Percentiles rank a stretch among this genome's conserved stretches.
Evolutionary conservation across 2,888 invertebrate genomes (phyloP).

Genomic region (Pachydiplax longipennis): DNA sequence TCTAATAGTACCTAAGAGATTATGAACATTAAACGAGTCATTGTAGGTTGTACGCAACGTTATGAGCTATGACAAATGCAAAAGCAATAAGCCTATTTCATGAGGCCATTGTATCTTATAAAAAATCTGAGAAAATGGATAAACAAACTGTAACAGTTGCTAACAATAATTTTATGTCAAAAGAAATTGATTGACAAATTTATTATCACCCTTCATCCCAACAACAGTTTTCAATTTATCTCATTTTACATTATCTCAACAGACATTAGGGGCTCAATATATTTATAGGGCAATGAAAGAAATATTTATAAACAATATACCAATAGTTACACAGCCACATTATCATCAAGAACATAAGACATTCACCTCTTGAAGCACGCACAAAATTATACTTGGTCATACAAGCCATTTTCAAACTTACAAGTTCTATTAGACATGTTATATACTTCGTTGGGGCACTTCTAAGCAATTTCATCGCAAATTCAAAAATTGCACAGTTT

Average conservation of each 20-base stretch:
- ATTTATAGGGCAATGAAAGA: constrained; percentile 12
- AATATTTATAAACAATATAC: constrained; percentile 38
- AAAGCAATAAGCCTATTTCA: neutral
- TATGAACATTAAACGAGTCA: no score
- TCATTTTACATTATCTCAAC: constrained; percentile 49
- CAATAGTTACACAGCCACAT: constrained; percentile 25
- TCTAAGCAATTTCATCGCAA: neutral
- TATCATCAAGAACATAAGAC: constrained; percentile 15
- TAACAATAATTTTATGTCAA: neutral
- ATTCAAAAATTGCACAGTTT: neutral
- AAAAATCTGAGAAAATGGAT: neutral
- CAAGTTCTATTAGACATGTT: neutral
- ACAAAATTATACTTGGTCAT: constrained; percentile 4
- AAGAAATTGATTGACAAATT: constrained; percentile 24
- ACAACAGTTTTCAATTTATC: constrained; percentile 49
- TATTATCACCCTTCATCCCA: constrained; percentile 39
- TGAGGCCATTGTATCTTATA: neutral
- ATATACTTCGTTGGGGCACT: neutral
- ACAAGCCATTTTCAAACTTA: neutral
- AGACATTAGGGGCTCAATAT: constrained; percentile 46
- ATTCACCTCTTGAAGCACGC: constrained; percentile 25
- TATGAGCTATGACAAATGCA: no score
- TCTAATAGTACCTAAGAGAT: neutral
- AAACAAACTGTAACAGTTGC: neutral
- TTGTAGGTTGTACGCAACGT: no score